A percentile compares a stretch with the other conserved stretches of the same genome.
These are phyloP conservation scores for Aphrophora alni DNA, from an alignment of 2,888 invertebrate genomes.

Conservation along the genomic window DNA sequence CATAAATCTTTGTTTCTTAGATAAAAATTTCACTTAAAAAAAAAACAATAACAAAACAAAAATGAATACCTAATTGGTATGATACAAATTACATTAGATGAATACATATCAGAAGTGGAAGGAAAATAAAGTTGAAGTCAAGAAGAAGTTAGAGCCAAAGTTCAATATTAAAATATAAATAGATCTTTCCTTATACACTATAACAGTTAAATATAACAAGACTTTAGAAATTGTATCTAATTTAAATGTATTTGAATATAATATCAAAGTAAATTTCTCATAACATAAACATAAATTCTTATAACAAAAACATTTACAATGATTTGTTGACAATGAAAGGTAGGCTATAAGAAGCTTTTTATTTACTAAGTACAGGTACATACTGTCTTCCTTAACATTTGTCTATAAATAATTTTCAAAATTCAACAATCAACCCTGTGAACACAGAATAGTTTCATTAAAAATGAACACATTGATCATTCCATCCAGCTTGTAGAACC, in stretches of 20 bases:
- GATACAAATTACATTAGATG: neutral
- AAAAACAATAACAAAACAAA: neutral
- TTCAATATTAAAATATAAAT: neutral
- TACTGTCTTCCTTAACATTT: neutral
- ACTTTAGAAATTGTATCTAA: neutral
- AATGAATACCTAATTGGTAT: neutral
- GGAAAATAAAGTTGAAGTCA: neutral
- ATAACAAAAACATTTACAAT: neutral
- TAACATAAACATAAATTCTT: neutral
- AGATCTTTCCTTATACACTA: neutral
- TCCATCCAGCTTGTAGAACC: neutral
- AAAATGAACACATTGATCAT: neutral
- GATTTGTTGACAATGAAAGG: neutral
- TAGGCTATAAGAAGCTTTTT: neutral
- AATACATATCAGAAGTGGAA: neutral
- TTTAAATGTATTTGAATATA: neutral
- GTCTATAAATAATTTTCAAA: neutral
- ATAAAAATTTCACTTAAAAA: neutral
- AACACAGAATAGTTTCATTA: neutral
- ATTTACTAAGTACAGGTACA: neutral
- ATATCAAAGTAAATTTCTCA: neutral
- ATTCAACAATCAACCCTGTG: neutral
- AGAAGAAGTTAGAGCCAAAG: neutral
- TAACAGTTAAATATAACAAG: neutral
- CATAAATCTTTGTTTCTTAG: neutral